These are phyloP conservation scores for Brachionus rubens DNA, from an alignment of 1,140 invertebrate species.

Conservation along the genomic window DNA sequence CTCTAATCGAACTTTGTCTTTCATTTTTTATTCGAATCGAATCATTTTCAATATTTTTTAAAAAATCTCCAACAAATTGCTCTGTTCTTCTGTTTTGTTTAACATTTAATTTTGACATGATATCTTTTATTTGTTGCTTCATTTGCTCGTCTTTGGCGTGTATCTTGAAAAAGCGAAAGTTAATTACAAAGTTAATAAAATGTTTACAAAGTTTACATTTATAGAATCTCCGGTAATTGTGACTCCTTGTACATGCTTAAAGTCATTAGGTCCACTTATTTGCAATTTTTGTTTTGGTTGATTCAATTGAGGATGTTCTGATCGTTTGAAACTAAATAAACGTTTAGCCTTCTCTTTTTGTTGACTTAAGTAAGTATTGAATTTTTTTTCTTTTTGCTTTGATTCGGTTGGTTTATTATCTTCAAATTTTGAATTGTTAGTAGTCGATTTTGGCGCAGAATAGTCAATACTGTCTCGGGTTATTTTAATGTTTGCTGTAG, in stretches of 20 bases:
- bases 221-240: slow-evolving; percentile 4
- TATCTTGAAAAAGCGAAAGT: neutral
- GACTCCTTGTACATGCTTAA: neutral
- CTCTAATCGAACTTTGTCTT: neutral
- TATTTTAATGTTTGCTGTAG: neutral
- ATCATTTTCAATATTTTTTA: slow-evolving; percentile 19
- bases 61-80: slow-evolving; percentile 11
- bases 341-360: neutral
- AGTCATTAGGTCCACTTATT: slow-evolving; percentile 21
- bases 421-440: neutral
- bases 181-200: no score
- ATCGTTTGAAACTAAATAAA: neutral
- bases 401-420: neutral
- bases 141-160: neutral
- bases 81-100: neutral
- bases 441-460: neutral
- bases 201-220: no score
- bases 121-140: slow-evolving; percentile 10
- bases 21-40: neutral
- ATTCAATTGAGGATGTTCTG: neutral
- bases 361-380: slow-evolving; percentile 3
- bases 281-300: neutral
- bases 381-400: slow-evolving; percentile 13
- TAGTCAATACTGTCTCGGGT: neutral
- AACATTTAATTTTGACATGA: slow-evolving; percentile 18